Evolutionary conservation across 2,113 vertebrate species (phyloP), one percentile per base, ranked within the genome.

Genomic region (Leiothrix lutea): DNA sequence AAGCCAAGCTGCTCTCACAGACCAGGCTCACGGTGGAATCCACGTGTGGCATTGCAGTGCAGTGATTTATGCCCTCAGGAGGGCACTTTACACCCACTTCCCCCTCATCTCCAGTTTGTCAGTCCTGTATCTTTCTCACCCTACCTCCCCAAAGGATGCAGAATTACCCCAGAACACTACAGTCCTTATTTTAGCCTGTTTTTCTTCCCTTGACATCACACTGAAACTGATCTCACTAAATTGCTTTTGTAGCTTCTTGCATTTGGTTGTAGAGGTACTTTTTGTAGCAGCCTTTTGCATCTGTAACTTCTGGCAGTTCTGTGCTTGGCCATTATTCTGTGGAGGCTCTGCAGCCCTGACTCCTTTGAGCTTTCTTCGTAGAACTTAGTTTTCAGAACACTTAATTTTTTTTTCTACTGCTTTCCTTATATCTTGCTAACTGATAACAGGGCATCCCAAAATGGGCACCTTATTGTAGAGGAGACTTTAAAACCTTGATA

Each of bases 81-180:
- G 48, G 44, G 35, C 33, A 5, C 51, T 90, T 81, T 12, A 26
- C 57, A 65, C 2, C 48, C 12, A 40, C 40, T 75, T 61, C 22
- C 13, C 4, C 4, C 12, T 60, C 11, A 36, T 61, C 23, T 88
- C 21, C 53, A 38, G 7, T 64, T 58, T 65, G 45, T 60, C 71
- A 69, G 0, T 72, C 28, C 79, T 31, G 1, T 29, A 1, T 69
- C 28, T 70, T 64, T 60, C 48, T 50, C 62, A 75, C 31, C 21
- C 7, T 12, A 5, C 35, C 48, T 85, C 40, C 50, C n/a, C 23
- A 28, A 25, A 67, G 61, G 50, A 18, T 61, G 57, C 64, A 42
- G 14, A 35, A 8, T 61, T 64, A 28, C 1, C 61, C 50, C 5
- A 2, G 38, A 8, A 2, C 11, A 0, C 7, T 47, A 0, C 2